Percentiles rank a stretch among this genome's conserved stretches.
These are phyloP conservation scores for Monomorium pharaonis DNA, from an alignment of 1,140 invertebrate genomes.

Conservation along the genomic window DNA sequence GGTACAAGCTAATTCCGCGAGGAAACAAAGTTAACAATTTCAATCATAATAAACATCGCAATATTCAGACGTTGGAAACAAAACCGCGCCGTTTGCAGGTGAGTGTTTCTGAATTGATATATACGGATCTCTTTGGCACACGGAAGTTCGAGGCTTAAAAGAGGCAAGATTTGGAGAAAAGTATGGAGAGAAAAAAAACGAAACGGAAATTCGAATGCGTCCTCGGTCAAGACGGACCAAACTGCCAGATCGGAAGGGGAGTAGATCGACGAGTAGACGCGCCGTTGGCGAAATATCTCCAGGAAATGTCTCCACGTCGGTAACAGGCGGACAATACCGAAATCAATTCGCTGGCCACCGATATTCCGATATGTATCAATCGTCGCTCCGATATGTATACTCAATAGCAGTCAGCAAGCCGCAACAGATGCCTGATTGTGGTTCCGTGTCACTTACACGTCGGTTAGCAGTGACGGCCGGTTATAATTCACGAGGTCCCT, in stretches of 20 bases:
- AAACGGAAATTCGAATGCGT: not conserved
- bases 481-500: constrained; percentile 57
- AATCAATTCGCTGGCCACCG: constrained; percentile 43
- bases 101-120: not conserved
- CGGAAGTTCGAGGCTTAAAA: not conserved
- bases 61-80: not conserved
- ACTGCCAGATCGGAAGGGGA: not conserved
- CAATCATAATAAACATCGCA: not conserved
- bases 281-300: constrained; percentile 3
- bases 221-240: not conserved
- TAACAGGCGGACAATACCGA: constrained; percentile 41
- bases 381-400: constrained; percentile 48
- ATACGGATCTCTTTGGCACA: not conserved
- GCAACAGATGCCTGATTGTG: constrained; percentile 59
- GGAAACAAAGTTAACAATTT: constrained; percentile 10
- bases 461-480: constrained; percentile 51
- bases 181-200: no score
- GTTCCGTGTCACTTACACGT: constrained; percentile 58
- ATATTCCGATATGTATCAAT: constrained; percentile 59
- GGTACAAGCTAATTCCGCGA: constrained; percentile 6
- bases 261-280: constrained; percentile 11
- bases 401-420: constrained; percentile 50
- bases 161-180: not conserved
- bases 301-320: constrained; percentile 41
- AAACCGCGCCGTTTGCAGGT: not conserved